Evolutionary conservation across 2,113 vertebrate species (phyloP), one percentile per base, ranked within the genome.

Genomic region (Alosa alosa): DNA sequence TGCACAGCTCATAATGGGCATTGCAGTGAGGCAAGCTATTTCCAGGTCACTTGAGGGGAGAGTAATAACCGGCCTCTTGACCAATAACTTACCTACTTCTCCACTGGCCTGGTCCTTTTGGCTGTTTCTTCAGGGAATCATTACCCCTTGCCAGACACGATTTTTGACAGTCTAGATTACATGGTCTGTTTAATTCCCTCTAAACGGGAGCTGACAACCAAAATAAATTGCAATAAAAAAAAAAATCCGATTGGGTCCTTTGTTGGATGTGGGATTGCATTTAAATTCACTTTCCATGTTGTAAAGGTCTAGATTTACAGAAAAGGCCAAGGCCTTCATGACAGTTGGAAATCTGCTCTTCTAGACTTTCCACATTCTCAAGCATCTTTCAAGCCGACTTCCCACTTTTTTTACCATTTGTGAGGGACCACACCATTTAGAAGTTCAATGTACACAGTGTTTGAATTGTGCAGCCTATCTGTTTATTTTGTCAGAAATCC

Each of bases 401-500:
- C 52, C 39, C 50, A 64, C 52, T 86, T 88, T 86, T 44, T 81
- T 45, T 72, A 82, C 25, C 20, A 46, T 45, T 86, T 88, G 47
- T 89, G 68, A 11, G 72, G n/a, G 64, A 88, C 82, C 49, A 36
- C 18, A 25, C 50, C 83, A 82, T 83, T 84, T 85, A 50, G 85
- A 91, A 83, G 49, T 68, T 81, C n/a, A 83, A 82, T 52, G 84
- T 82, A 86, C 83, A 86, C 81, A 83, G 52, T 83, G 72, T 39
- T 89, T 89, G 82, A 90, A 83, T 85, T 55, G 84, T 85, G 46
- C n/a, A 25, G 86, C 83, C 39, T 39, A 31, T 13, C 87, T 91
- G 91, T 94, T 94, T 94, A 90, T 91, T 93, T 93, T 47, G 89
- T 91, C 88, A 88, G 86, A 92, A 86, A 86, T 90, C 93, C 90